Evolutionary conservation across 2,113 vertebrate species (phyloP).

Genomic region (Panthera leo): DNA sequence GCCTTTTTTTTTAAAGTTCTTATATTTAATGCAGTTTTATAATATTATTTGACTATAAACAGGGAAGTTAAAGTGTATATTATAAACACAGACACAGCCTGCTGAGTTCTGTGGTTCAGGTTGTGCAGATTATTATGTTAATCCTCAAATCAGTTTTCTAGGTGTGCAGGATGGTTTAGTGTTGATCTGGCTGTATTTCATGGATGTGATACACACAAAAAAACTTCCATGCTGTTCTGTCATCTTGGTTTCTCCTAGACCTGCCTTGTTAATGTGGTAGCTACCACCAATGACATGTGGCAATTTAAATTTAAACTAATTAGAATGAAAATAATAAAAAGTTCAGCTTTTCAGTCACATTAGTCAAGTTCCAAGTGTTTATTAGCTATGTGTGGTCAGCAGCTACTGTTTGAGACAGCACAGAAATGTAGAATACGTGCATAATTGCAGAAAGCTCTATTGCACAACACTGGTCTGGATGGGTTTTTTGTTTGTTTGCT

Average conservation of each 20-base stretch:
- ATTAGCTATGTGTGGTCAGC: neutral
- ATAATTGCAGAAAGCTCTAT: neutral
- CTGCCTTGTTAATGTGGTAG: neutral
- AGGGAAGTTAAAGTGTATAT: no score
- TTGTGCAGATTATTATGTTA: no score
- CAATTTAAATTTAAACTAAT: neutral
- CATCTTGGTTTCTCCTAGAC: neutral
- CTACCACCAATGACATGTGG: neutral
- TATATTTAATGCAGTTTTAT: no score
- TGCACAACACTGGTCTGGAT: neutral
- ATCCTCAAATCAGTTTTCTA: no score
- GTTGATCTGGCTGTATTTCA: no score
- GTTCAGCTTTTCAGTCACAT: neutral
- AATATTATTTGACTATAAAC: no score
- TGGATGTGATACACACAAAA: no score
- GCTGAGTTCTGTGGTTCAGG: no score
- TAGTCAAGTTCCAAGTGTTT: neutral
- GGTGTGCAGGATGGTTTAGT: no score
- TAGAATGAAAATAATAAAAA: neutral
- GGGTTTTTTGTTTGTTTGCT: neutral
- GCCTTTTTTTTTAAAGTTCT: neutral
- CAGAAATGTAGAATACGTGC: neutral
- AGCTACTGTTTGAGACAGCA: neutral
- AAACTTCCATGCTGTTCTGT: no score
- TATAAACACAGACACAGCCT: no score